Evolutionary conservation across 2,113 vertebrate genomes (phyloP).

Genomic region (Hyla sarda): DNA sequence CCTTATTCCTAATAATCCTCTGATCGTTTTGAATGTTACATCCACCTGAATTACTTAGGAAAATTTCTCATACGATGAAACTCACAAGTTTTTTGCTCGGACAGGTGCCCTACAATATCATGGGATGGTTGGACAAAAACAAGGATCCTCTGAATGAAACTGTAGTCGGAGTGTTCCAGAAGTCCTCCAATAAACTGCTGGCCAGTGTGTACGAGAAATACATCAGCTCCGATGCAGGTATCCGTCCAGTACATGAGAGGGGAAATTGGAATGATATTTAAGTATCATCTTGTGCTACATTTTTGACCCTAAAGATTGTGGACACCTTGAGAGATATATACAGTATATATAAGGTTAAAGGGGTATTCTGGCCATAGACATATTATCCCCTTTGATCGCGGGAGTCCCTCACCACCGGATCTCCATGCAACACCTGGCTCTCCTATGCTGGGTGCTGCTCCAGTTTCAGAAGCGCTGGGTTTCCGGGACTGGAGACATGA

Average conservation of each 20-base stretch:
- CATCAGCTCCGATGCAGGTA: slow-evolving; percentile 80
- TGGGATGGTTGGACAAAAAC: slow-evolving; percentile 94
- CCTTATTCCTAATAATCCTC: background rate
- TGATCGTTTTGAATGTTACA: background rate
- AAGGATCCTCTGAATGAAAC: slow-evolving; percentile 94
- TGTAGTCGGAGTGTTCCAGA: slow-evolving; percentile 87
- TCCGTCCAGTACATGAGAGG: background rate
- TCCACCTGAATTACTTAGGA: background rate
- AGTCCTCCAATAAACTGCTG: slow-evolving; percentile 89
- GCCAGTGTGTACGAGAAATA: slow-evolving; percentile 89
- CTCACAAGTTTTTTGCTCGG: background rate
- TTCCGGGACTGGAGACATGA: too few relatives aligned
- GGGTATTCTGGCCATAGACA: background rate
- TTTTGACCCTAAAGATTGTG: too few relatives aligned
- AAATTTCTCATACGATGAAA: background rate
- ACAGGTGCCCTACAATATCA: slow-evolving; percentile 91
- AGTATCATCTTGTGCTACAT: background rate
- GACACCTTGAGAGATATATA: too few relatives aligned
- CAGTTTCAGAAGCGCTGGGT: too few relatives aligned
- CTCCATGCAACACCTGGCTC: too few relatives aligned
- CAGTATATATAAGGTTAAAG: too few relatives aligned
- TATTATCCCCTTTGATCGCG: too few relatives aligned
- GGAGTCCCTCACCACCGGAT: too few relatives aligned
- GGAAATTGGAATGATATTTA: background rate
- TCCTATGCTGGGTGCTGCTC: too few relatives aligned